Evolutionary conservation across 2,113 vertebrate species (phyloP), one percentile per base, ranked within the genome.

Genomic region (Oryctolagus cuniculus): DNA sequence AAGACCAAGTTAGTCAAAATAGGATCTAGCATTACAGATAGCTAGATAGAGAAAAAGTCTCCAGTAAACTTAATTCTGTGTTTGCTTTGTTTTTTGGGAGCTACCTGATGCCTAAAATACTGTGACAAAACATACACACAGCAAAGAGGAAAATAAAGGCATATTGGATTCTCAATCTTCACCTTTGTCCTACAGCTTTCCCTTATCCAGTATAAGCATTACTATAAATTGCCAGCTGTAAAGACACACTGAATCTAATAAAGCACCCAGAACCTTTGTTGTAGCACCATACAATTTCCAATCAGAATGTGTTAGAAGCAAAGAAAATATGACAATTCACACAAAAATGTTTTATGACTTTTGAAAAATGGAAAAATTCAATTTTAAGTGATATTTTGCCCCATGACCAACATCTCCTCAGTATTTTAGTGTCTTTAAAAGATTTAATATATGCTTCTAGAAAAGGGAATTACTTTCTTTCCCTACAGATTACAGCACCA

Each of bases 381-480:
- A 92, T 78, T 88, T 63, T 86, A 96, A 67, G 66, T 83, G 36
- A 69, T 34, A 93, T 70, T n/a, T 63, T 79, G 25, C 11, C 31
- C n/a, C 10, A 78, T 44, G 49, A 36, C 58, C 38, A 58, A 63
- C 36, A 80, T 86, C 75, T 94, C 81, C 61, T 90, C 49, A 72
- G 21, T 87, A 16, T 49, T 87, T 95, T 90, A 91, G 79, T 91
- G 78, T 94, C 91, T 55, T 84, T 44, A 67, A 96, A 92, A 93
- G 55, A 13, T 72, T 5, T 34, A 90, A 70, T 9, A 13, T 16
- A 53, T 58, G 74, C 25, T 9, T 78, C 25, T 36, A 85, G 31
- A 58, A 89, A 29, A 91, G 21, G 77, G 77, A 92, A 93, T 51
- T 79, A 91, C 78, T 27, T 88, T 82, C 31, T 79, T 96, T 38